Evolutionary conservation across 1,140 invertebrate genomes (phyloP), one percentile per base, ranked within the genome.

Genomic region (Triops cancriformis): DNA sequence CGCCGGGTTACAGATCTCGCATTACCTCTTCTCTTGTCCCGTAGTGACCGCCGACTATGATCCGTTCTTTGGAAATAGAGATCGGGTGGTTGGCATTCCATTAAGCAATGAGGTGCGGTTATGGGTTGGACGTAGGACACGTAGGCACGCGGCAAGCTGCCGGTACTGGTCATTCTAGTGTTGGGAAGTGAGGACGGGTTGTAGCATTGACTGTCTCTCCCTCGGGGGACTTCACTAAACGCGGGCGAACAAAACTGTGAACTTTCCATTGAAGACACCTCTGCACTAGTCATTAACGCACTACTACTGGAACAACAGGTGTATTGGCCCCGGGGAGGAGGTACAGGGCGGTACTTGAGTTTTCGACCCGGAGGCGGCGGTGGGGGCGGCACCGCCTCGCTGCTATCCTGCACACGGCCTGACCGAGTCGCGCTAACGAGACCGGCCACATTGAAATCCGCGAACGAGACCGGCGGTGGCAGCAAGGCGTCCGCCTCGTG

Each of bases 391-490:
- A 64, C 51, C 6, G n/a, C 18, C 23, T 64, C 51, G n/a, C 3
- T 23, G 1, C 10, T 9, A 23, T 64, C 23, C 5, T 64, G 18
- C 10, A 6, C 23, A 23, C 10, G 18, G 51, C 18, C 51, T 23
- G 51, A 64, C 10, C 10, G 23, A 23, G 51, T 64, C 5, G 51
- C 51, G 18, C 10, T 64, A 23, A 64, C 18, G 51, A 64, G 51
- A 23, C 51, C 51, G 51, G 51, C n/a, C 51, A 64, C 23, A 23
- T 41, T 77, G 12, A 73, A 23, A 27, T 78, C 77, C 31, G 77
- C 77, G 41, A 78, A 78, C 1, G 77, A 78, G 9, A 73, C 42
- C n/a, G 77, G 77, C 6, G 77, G 77, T 10, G 77, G 77, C 42
- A 78, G 41, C 1, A 78, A 27, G n/a, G 45, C 18, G 28, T 76